phyloP scores from a whole-genome alignment of 2,888 invertebrate genomes.

The Magallana nippona region DNA sequence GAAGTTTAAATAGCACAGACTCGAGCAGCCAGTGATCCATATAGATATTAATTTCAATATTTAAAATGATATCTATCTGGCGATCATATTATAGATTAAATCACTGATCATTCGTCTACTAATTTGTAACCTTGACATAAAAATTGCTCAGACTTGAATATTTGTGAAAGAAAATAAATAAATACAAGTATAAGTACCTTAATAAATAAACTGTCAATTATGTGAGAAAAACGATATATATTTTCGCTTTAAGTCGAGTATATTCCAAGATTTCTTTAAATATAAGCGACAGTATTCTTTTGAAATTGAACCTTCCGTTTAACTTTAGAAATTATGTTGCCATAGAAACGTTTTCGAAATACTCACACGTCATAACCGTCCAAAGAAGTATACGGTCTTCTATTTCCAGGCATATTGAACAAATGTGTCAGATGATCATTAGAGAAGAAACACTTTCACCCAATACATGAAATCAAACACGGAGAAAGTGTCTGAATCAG shows the following conservation, averaged over 20 bases:
- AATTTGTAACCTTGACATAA: background rate
- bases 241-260: too few species aligned
- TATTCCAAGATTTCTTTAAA: background rate
- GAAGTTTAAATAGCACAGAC: too few species aligned
- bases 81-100: background rate
- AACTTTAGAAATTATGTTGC: background rate
- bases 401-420: slow-evolving; percentile 17
- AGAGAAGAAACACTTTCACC: background rate
- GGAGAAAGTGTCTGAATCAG: background rate
- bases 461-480: background rate
- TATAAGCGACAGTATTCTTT: background rate
- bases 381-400: slow-evolving; percentile 32
- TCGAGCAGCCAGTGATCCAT: too few species aligned
- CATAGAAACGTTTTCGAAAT: background rate
- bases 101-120: background rate
- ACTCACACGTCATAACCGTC: slow-evolving; percentile 36
- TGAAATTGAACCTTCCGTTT: background rate
- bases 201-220: too few species aligned
- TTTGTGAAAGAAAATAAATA: too few species aligned
- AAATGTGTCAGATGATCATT: background rate
- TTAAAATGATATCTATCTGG: slow-evolving; percentile 7
- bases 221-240: too few species aligned
- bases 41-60: too few species aligned
- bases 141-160: too few species aligned
- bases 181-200: too few species aligned